Base-by-base conservation (phyloP, 2,113 vertebrate genomes). In the Candoia aspera region DNA sequence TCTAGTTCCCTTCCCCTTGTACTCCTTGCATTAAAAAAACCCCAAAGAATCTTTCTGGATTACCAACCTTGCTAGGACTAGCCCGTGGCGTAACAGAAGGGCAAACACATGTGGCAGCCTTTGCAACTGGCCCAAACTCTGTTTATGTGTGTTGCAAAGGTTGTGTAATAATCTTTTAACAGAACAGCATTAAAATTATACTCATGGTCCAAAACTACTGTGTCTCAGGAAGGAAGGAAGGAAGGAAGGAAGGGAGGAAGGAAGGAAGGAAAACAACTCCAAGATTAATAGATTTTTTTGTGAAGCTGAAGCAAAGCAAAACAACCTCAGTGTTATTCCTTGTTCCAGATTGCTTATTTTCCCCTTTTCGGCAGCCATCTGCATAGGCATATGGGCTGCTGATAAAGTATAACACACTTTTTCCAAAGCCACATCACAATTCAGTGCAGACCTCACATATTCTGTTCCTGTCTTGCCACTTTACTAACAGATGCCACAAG, bases 281-380 rank as follows among this genome's bases (percentile, higher is more conserved):
- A 88, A 83, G 86, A 92, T 88, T 53, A 87, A 90, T 83, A 29
- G 26, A 26, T 5, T 53, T 49, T 49, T 11, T 42, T 68, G 37
- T 58, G 13, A 59, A 10, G 37, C 54, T n/a, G 21, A 64, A 49
- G 60, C 60, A 62, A 11, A 64, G 62, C 26, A 13, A 59, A 89
- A 57, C 17, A 59, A 33, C 12, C 46, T 49, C 60, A 68, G 8
- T 26, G 37, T 58, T 92, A 46, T 86, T 90, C 49, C 79, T 92
- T 55, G 59, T 83, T 60, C 0, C 86, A 83, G 62, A 0, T 23
- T 3, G 8, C 55, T 87, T 59, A 91, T 49, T 13, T 23, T 60
- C 68, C 53, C 68, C 17, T 83, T 73, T 57, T 49, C 21, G 2
- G 9, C 37, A 88, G 19, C 91, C 91, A 92, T 88, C 91, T 92